Conservation (phyloP, 2,888 invertebrate species). For the Oscheius onirici region DNA sequence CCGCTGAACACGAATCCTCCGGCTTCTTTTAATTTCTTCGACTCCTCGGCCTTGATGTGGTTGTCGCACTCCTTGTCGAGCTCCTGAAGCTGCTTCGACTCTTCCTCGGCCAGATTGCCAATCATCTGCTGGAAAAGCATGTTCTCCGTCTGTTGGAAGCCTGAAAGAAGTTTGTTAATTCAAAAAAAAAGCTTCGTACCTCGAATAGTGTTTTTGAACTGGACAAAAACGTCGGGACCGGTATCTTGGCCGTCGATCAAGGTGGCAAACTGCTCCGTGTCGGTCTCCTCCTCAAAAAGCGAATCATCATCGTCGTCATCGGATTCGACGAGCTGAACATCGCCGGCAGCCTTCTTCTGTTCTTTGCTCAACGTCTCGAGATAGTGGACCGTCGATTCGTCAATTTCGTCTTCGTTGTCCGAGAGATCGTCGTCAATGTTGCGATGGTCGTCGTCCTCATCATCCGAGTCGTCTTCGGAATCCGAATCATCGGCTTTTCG, state of each 20-base stretch:
- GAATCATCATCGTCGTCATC: constrained; percentile 19
- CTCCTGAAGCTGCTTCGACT: constrained; percentile 26
- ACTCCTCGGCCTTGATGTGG: constrained; percentile 27
- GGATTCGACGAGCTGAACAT: constrained; percentile 1
- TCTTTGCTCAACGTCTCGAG: constrained; percentile 29
- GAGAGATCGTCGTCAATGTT: constrained; percentile 38
- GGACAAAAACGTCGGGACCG: constrained; percentile 32
- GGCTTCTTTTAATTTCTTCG: constrained; percentile 28
- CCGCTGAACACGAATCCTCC: constrained; percentile 36
- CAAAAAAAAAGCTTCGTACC: not conserved
- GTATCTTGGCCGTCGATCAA: constrained; percentile 25
- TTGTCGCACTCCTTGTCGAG: constrained; percentile 32
- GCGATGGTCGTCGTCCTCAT: constrained; percentile 32
- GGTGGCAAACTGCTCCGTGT: constrained; percentile 31
- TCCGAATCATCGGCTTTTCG: constrained; percentile 32
- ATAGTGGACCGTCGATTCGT: constrained; percentile 30
- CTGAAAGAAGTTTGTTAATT: constrained; percentile 5
- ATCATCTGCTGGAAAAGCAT: constrained; percentile 34
- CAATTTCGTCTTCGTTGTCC: constrained; percentile 34
- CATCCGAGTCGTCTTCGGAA: constrained; percentile 29
- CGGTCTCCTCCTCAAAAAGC: constrained; percentile 33
- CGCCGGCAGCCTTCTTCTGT: constrained; percentile 18
- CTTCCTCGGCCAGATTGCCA: constrained; percentile 17
- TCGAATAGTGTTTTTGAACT: constrained; percentile 29
- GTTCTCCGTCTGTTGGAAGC: constrained; percentile 20